Evolutionary conservation across 1,140 invertebrate species (phyloP).

Genomic region (Papilio xuthus): DNA sequence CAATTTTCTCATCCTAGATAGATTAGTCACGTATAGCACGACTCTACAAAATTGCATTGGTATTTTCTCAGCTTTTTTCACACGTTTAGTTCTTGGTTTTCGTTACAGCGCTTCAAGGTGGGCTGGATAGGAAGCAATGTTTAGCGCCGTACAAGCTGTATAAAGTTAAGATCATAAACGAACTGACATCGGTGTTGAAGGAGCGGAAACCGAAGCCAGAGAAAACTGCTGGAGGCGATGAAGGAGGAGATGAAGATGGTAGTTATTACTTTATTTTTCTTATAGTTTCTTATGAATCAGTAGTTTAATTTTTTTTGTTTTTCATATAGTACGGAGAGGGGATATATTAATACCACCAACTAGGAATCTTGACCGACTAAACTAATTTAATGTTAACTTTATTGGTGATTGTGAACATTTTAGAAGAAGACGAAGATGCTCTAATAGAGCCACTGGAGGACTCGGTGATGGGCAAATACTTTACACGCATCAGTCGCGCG

Average conservation of each 20-base stretch:
- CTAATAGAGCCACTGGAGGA: conserved; percentile 62
- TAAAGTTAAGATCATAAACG: conserved; percentile 66
- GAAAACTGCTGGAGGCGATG: conserved; percentile 53
- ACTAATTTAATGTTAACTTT: background rate
- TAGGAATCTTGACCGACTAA: too few species aligned
- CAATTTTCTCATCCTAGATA: background rate
- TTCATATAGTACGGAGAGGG: too few species aligned
- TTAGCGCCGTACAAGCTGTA: conserved; percentile 72
- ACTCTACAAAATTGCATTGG: background rate
- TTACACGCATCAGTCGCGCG: conserved; percentile 51
- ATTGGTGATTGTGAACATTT: background rate
- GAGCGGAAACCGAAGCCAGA: conserved; percentile 50
- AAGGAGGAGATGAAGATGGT: conserved; percentile 50
- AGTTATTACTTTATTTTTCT: background rate
- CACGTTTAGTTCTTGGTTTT: background rate
- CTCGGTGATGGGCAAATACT: conserved; percentile 57
- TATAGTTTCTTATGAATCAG: too few species aligned
- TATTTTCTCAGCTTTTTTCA: background rate
- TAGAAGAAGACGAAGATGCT: conserved; percentile 50
- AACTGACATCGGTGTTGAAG: conserved; percentile 64
- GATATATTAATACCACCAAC: too few species aligned
- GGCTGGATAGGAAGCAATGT: conserved; percentile 64
- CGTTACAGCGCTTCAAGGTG: conserved; percentile 60
- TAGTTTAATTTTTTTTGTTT: background rate
- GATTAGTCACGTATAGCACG: background rate